Evolutionary conservation across 2,113 vertebrate species (phyloP), one percentile per base, ranked within the genome.

Genomic region (Callocephalon fimbriatum): DNA sequence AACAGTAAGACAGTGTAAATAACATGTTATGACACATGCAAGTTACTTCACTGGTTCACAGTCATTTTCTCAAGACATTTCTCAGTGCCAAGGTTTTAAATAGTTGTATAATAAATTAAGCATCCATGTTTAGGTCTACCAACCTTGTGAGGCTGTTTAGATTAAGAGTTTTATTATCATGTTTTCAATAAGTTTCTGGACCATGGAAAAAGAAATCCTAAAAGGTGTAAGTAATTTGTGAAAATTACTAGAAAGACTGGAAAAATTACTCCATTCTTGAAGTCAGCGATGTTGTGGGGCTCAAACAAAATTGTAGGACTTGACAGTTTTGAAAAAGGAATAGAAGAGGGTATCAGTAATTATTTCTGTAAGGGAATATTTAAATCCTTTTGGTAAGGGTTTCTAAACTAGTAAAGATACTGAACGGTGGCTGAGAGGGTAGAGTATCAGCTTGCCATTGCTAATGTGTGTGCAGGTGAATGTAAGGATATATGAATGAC

Each of bases 1-100:
- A 94, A 94, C 29, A 72, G 68, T 75, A 87, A 72, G 51, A 80
- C 56, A 19, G 80, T 68, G 73, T 87, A 94, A 95, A 67, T 78
- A 95, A 86, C 37, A 16, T 32, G 61, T 93, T 85, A 18, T 62
- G 66, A 78, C 65, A 84, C 54, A 35, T 40, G 56, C 76, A 91
- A 70, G 72, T 67, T 91, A 51, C 68, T 81, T 89, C 79, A 86
- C 68, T 71, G 76, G 38, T 89, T 95, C 73, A 83, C 63, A 59
- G 44, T 71, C 12, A 1, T 92, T 87, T 93, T 77, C 61, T 92
- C 73, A 54, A 93, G 86, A 81, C 7, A 20, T 72, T 92, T 67
- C 38, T 77, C 63, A 37, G 42, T 84, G 80, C 80, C 83, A 89
- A 93, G 61, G 70, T 71, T 89, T 95, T 91, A 85, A 77, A 44